Conservation (phyloP, 2,888 invertebrate genomes). For the Eugnorisma glareosa region DNA sequence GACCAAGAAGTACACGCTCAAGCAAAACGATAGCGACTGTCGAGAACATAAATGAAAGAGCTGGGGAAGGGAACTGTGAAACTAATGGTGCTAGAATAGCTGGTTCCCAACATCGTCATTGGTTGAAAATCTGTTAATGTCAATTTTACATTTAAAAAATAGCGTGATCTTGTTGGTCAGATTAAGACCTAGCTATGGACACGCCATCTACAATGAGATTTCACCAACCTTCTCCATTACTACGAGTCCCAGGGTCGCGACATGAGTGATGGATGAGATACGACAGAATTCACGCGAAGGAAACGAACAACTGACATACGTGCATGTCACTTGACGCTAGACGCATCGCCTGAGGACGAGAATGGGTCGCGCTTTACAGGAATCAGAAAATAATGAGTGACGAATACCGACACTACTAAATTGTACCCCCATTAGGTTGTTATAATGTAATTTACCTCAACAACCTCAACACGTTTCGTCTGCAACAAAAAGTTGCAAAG, state of each 20-base stretch:
- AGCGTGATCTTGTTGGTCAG: background rate
- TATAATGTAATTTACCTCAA: slow-evolving; percentile 70
- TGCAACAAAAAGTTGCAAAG: slow-evolving; percentile 38
- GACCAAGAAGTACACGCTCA: background rate
- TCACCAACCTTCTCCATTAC: background rate
- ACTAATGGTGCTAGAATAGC: no score
- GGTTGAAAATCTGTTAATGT: background rate
- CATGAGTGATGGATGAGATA: no score
- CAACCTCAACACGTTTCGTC: slow-evolving; percentile 72
- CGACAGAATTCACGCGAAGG: background rate
- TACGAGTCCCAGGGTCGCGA: background rate
- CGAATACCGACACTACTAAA: slow-evolving; percentile 39
- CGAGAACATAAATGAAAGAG: background rate
- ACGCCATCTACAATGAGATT: background rate
- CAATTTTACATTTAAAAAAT: background rate
- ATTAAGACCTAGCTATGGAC: background rate
- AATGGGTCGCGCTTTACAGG: background rate
- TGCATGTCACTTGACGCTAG: background rate
- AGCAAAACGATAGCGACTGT: background rate
- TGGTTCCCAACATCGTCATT: background rate
- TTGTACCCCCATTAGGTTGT: slow-evolving; percentile 56
- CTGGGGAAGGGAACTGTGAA: background rate
- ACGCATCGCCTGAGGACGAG: background rate
- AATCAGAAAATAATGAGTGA: slow-evolving; percentile 36
- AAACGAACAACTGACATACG: background rate